Conservation (phyloP, 2,888 invertebrate genomes). For the Ferdinandea cuprea region DNA sequence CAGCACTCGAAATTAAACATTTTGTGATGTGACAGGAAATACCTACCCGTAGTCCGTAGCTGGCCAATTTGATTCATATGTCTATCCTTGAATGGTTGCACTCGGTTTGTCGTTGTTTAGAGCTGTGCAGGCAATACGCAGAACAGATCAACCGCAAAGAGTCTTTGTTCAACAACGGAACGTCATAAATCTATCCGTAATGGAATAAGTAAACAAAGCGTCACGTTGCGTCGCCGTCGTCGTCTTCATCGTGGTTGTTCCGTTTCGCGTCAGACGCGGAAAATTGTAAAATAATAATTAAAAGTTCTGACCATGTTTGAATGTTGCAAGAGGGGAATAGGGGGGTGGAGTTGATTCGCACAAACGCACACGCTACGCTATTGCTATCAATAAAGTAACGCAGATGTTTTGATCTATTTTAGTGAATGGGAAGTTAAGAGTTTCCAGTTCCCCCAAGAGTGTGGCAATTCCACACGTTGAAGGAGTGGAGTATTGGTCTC, state of each 20-base stretch:
- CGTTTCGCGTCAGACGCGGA: slow-evolving; percentile 21
- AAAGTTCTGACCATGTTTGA: slow-evolving; percentile 41
- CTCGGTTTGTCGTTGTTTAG: slow-evolving; percentile 2
- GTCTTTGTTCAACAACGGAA: slow-evolving; percentile 67
- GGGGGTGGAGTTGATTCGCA: slow-evolving; percentile 3
- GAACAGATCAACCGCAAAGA: slow-evolving; percentile 72
- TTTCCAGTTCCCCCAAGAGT: slow-evolving; percentile 3
- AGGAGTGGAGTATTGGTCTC: neutral
- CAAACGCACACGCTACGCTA: slow-evolving; percentile 1
- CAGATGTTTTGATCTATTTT: slow-evolving; percentile 55
- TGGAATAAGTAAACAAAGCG: slow-evolving; percentile 58
- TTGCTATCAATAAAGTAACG: neutral
- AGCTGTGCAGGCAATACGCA: slow-evolving; percentile 39
- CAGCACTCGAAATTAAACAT: slow-evolving; percentile 65
- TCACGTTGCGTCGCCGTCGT: slow-evolving; percentile 8
- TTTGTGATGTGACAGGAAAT: slow-evolving; percentile 73
- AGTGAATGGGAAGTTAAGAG: slow-evolving; percentile 32
- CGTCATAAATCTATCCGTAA: slow-evolving; percentile 66
- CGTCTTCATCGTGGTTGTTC: neutral
- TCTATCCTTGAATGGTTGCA: slow-evolving; percentile 62
- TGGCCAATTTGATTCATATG: slow-evolving; percentile 62
- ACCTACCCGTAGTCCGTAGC: slow-evolving; percentile 17
- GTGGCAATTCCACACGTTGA: neutral
- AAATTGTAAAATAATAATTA: slow-evolving; percentile 57
- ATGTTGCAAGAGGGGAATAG: neutral